Conservation (phyloP, 2,888 invertebrate genomes). For the Cataglyphis livida region DNA sequence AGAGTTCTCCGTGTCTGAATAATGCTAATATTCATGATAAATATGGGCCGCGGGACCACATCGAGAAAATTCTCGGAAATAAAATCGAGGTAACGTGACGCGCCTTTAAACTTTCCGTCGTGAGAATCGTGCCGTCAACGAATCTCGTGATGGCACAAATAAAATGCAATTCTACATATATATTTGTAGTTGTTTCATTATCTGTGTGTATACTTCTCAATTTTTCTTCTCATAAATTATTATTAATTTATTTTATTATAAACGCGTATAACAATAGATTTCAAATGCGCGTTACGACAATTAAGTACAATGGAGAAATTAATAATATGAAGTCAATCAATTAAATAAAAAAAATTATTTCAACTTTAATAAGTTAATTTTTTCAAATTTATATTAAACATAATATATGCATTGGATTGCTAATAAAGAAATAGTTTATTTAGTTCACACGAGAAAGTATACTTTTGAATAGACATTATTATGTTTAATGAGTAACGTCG, state of each 20-base stretch:
- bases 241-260: neutral
- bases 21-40: constrained; percentile 70
- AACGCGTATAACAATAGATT: neutral
- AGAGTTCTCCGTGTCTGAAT: constrained; percentile 60
- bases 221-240: neutral
- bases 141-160: neutral
- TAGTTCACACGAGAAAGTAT: neutral
- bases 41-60: constrained; percentile 63
- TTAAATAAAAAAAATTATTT: neutral
- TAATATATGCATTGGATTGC: neutral
- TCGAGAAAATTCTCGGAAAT: constrained; percentile 64
- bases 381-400: neutral
- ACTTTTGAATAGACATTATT: constrained; percentile 13
- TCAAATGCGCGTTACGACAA: neutral
- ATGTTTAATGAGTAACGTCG: constrained; percentile 23
- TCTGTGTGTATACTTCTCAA: neutral
- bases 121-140: neutral
- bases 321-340: neutral
- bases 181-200: no score
- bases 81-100: constrained; percentile 35
- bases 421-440: neutral
- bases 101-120: neutral
- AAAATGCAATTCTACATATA: neutral
- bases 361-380: neutral
- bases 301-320: neutral